These are phyloP conservation scores for Melanostoma scalare DNA, from an alignment of 2,888 invertebrate species.

Conservation along the genomic window DNA sequence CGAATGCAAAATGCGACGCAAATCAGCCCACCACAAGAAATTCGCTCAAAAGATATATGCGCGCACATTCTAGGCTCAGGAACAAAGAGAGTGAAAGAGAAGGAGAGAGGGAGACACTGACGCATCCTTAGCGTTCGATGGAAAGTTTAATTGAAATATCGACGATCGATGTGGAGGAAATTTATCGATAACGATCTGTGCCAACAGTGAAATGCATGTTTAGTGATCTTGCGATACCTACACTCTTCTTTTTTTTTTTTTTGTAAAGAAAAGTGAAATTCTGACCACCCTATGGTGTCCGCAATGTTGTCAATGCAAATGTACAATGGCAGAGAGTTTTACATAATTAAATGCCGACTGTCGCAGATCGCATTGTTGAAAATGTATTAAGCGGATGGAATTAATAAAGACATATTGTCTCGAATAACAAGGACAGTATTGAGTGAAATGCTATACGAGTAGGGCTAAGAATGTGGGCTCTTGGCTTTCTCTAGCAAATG, in stretches of 20 bases:
- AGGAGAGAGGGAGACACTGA: background rate
- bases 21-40: slow-evolving; percentile 30
- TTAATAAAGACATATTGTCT: slow-evolving; percentile 27
- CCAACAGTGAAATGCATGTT: slow-evolving; percentile 37
- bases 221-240: slow-evolving; percentile 2
- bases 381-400: slow-evolving; percentile 4
- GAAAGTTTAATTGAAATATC: slow-evolving; percentile 72
- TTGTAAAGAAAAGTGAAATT: slow-evolving; percentile 59
- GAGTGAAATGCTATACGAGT: background rate
- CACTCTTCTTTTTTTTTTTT: slow-evolving; percentile 8
- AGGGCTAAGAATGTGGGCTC: too few species aligned
- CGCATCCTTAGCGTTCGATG: slow-evolving; percentile 27
- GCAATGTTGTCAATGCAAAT: slow-evolving; percentile 26
- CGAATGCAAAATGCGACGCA: slow-evolving; percentile 46
- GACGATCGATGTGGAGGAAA: slow-evolving; percentile 67
- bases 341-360: slow-evolving; percentile 37
- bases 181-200: slow-evolving; percentile 66
- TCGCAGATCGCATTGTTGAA: slow-evolving; percentile 10
- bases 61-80: background rate
- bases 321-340: slow-evolving; percentile 12
- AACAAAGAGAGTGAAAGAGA: too few species aligned
- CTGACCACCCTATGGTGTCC: slow-evolving; percentile 53
- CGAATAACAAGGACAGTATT: background rate
- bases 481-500: too few species aligned
- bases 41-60: slow-evolving; percentile 22